phyloP scores from a whole-genome alignment of 2,888 invertebrate genomes.

The Branchinecta sandiegonensis region DNA sequence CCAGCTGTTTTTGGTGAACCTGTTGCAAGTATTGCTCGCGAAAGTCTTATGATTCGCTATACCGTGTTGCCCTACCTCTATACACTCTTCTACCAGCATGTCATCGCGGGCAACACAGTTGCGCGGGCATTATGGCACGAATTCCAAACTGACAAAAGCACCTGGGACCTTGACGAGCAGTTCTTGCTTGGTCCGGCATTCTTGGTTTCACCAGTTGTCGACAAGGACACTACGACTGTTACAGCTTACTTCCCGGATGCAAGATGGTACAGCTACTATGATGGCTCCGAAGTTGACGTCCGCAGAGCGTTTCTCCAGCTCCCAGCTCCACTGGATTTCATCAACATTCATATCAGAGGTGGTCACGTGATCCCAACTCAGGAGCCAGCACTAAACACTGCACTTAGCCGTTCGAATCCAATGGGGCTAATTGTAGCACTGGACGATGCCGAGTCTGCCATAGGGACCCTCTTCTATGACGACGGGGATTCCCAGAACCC shows the following conservation, averaged over 20 bases:
- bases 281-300: not conserved
- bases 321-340: conserved; percentile 25
- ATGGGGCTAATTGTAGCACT: conserved; percentile 31
- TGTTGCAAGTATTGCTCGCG: conserved; percentile 27
- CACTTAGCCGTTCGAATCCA: conserved; percentile 29
- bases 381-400: conserved; percentile 29
- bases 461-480: conserved; percentile 31
- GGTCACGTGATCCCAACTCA: conserved; percentile 31
- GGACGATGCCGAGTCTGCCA: conserved; percentile 27
- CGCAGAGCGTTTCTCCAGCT: not conserved
- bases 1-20: conserved; percentile 26
- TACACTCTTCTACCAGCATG: conserved; percentile 33
- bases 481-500: conserved; percentile 30
- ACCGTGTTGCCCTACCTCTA: conserved; percentile 38
- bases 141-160: conserved; percentile 1
- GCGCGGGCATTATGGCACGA: conserved; percentile 34
- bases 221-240: conserved; percentile 29
- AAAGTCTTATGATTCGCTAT: conserved; percentile 32
- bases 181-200: conserved; percentile 2
- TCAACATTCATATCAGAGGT: conserved; percentile 29
- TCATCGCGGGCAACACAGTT: conserved; percentile 32
- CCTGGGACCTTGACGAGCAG: not conserved
- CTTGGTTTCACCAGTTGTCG: not conserved
- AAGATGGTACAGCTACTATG: conserved; percentile 31
- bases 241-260: conserved; percentile 30